phyloP scores from a whole-genome alignment of 2,888 invertebrate genomes.

The Mesochorus sp. region DNA sequence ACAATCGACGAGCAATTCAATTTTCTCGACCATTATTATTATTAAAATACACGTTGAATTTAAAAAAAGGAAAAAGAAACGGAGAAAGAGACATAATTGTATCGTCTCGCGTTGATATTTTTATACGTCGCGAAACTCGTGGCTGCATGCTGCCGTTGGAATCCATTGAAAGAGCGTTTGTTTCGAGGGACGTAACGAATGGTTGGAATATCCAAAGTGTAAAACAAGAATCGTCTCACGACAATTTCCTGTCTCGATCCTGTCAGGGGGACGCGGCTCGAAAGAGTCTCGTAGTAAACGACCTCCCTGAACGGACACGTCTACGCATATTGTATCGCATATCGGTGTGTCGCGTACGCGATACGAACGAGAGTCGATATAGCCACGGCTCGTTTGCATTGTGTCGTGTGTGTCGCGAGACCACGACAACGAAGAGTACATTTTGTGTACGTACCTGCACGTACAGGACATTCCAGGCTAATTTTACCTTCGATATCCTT shows the following conservation, averaged over 20 bases:
- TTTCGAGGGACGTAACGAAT: slow-evolving; percentile 4
- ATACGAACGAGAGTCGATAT: no score
- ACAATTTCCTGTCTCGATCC: slow-evolving; percentile 47
- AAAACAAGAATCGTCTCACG: slow-evolving; percentile 29
- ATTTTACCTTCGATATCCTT: no score
- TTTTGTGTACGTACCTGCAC: no score
- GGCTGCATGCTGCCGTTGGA: no score
- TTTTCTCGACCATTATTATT: no score
- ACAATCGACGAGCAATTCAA: no score
- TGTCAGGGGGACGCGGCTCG: slow-evolving; percentile 28
- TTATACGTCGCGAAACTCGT: no score
- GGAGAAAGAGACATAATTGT: no score
- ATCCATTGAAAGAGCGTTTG: not conserved
- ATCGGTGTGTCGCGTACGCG: slow-evolving; percentile 1
- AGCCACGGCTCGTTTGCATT: slow-evolving; percentile 58
- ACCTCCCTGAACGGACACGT: slow-evolving; percentile 39
- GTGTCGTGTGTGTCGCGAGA: slow-evolving; percentile 60
- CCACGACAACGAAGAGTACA: slow-evolving; percentile 21
- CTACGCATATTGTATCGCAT: slow-evolving; percentile 14
- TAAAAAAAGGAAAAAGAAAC: no score
- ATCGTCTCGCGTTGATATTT: no score
- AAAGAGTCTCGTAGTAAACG: slow-evolving; percentile 47
- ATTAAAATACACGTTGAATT: no score
- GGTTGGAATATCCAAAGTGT: slow-evolving; percentile 15
- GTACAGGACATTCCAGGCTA: no score